phyloP scores from a whole-genome alignment of 92 coral and sea anemone genomes.

The Zoanthus sociatus region DNA sequence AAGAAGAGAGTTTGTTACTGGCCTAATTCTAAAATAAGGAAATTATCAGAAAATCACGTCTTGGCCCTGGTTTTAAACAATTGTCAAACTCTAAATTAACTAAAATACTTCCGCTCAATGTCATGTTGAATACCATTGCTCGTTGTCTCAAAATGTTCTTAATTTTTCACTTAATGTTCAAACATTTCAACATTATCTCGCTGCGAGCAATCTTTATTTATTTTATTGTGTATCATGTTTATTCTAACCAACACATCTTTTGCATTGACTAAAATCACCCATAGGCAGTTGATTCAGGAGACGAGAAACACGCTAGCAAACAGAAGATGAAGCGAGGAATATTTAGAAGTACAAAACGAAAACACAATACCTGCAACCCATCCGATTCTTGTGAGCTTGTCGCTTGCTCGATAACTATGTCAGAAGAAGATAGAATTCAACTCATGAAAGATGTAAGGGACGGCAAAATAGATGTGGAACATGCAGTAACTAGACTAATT shows the following conservation, averaged over 20 bases:
- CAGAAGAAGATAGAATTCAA: conserved; percentile 89
- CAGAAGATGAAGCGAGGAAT: conserved; percentile 76
- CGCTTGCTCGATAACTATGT: conserved; percentile 85
- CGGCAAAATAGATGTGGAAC: conserved; percentile 76
- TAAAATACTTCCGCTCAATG: no score
- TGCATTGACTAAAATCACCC: neutral
- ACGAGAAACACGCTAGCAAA: conserved; percentile 64
- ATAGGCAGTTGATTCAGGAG: conserved; percentile 60
- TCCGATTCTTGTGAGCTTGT: conserved; percentile 80
- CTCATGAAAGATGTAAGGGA: conserved; percentile 83
- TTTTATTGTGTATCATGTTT: neutral
- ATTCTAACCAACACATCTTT: neutral
- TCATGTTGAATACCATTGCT: no score
- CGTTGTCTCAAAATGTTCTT: no score
- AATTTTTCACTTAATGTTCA: no score
- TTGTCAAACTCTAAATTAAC: no score
- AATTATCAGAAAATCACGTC: no score
- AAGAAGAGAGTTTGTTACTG: no score
- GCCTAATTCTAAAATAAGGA: no score
- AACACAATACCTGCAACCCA: conserved; percentile 60
- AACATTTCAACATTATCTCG: no score
- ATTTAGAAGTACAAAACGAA: conserved; percentile 86
- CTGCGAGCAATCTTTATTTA: neutral
- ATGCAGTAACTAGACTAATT: conserved; percentile 77
- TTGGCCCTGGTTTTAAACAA: no score